A percentile compares a stretch with the other conserved stretches of the same genome.
Conservation (phyloP, 2,797 vertebrate species). For the Lepus oiostolus region DNA sequence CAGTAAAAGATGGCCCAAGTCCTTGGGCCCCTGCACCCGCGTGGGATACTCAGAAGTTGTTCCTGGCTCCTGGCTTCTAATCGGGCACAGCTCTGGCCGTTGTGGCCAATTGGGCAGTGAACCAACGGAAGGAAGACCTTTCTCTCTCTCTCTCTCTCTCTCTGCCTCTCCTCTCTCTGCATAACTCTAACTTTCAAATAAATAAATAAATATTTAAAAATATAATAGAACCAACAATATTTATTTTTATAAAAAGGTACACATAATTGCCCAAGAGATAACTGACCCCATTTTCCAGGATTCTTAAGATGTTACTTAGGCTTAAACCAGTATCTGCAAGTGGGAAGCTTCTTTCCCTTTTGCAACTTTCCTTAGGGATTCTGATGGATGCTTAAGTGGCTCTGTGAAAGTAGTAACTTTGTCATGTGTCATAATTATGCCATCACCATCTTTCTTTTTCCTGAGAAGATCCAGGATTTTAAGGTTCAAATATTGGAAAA, state of each 20-base stretch:
- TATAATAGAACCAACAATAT: background rate
- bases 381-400: background rate
- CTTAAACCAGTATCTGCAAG: background rate
- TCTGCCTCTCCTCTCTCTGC: too few species aligned
- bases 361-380: background rate
- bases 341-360: background rate
- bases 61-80: too few species aligned
- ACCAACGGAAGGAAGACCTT: too few species aligned
- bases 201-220: background rate
- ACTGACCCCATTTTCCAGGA: background rate
- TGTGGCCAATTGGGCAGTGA: too few species aligned
- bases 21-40: too few species aligned
- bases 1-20: too few species aligned
- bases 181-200: too few species aligned
- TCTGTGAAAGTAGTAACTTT: slow-evolving; percentile 13
- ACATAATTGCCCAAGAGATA: background rate
- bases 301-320: background rate
- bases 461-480: background rate
- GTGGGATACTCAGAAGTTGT: too few species aligned
- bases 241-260: background rate
- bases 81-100: too few species aligned
- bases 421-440: background rate
- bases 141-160: too few species aligned
- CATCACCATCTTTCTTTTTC: background rate
- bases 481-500: slow-evolving; percentile 26